These are phyloP conservation scores for Stenodera caucasica DNA, from an alignment of 2,888 invertebrate genomes.

Conservation along the genomic window DNA sequence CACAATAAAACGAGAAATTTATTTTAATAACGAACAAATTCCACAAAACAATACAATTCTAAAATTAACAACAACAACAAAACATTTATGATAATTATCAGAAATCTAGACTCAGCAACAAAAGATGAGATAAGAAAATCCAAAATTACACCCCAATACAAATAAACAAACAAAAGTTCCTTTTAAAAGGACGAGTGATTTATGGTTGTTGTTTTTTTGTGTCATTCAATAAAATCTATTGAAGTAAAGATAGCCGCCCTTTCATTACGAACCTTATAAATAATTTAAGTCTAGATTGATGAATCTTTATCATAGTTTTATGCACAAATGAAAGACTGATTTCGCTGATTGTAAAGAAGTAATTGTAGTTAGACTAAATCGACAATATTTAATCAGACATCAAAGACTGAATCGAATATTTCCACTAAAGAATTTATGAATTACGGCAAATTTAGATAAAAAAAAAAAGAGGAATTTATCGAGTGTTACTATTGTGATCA, in stretches of 20 bases:
- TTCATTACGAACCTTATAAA: conserved; percentile 7
- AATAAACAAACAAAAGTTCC: neutral
- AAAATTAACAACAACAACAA: too few species aligned
- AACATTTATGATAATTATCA: too few species aligned
- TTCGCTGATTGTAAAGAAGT: conserved; percentile 7
- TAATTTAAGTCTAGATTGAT: neutral
- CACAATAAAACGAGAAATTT: neutral
- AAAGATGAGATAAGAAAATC: too few species aligned
- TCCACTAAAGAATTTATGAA: conserved; percentile 36
- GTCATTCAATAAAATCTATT: conserved; percentile 11
- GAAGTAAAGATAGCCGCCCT: conserved; percentile 2
- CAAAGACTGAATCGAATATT: conserved; percentile 35
- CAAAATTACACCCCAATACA: too few species aligned
- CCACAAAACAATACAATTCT: too few species aligned
- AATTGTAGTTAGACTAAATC: conserved; percentile 18
- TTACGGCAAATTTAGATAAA: conserved; percentile 32
- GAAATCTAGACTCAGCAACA: too few species aligned
- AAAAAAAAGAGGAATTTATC: conserved; percentile 30
- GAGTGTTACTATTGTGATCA: too few species aligned
- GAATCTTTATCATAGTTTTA: conserved; percentile 10
- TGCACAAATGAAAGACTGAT: conserved; percentile 14
- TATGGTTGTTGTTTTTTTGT: conserved; percentile 4
- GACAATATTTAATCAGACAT: conserved; percentile 36
- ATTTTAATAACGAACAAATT: neutral
- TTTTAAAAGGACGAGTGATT: conserved; percentile 6